phyloP scores from a whole-genome alignment of 2,888 invertebrate species.

The Automeris io region DNA sequence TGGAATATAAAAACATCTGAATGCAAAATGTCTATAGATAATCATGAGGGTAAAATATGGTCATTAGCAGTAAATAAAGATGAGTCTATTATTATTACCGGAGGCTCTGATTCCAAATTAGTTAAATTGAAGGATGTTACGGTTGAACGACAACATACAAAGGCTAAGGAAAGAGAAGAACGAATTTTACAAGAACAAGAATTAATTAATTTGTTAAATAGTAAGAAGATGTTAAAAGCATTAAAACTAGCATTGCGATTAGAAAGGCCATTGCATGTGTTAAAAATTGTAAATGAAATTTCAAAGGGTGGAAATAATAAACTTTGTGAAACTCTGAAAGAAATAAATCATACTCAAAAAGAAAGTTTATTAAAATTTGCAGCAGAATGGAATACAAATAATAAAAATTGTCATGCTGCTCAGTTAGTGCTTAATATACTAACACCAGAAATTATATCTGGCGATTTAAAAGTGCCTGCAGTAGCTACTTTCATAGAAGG shows the following conservation, averaged over 20 bases:
- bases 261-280: slow-evolving; percentile 86
- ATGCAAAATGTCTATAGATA: slow-evolving; percentile 89
- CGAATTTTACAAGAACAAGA: slow-evolving; percentile 87
- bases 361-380: slow-evolving; percentile 86
- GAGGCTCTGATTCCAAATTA: slow-evolving; percentile 91
- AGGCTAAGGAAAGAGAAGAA: slow-evolving; percentile 80
- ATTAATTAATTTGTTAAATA: slow-evolving; percentile 86
- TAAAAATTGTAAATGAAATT: slow-evolving; percentile 89
- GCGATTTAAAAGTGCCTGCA: slow-evolving; percentile 79
- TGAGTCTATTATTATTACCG: slow-evolving; percentile 85
- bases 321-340: slow-evolving; percentile 80
- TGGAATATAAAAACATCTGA: slow-evolving; percentile 95
- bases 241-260: slow-evolving; percentile 87
- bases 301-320: slow-evolving; percentile 78
- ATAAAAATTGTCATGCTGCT: slow-evolving; percentile 86
- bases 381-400: slow-evolving; percentile 93
- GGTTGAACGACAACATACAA: slow-evolving; percentile 80
- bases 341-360: slow-evolving; percentile 85
- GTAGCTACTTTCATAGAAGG: slow-evolving; percentile 83
- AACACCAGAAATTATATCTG: slow-evolving; percentile 81
- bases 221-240: slow-evolving; percentile 88
- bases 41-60: slow-evolving; percentile 94
- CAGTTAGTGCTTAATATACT: slow-evolving; percentile 87
- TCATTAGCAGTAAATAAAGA: slow-evolving; percentile 82
- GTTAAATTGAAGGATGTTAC: slow-evolving; percentile 93